Evolutionary conservation across 2,797 vertebrate species (phyloP), one percentile per base, ranked within the genome.

Genomic region (Lutjanus campechanus): DNA sequence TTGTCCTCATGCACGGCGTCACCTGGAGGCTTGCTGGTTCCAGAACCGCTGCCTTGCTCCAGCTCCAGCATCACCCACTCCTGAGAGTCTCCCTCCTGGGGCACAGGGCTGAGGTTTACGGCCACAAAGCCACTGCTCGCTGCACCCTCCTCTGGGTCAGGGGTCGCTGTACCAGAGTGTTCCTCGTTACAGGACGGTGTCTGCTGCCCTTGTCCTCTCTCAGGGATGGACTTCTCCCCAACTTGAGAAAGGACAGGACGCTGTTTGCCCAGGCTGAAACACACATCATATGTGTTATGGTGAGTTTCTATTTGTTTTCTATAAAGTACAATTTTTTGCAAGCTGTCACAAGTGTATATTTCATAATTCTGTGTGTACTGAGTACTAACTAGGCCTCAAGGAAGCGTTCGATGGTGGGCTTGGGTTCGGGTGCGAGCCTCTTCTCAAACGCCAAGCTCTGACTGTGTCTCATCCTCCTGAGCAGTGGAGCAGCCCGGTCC

Each of bases 11-110:
- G 81, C 1, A n/a, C 72, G 19, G 64, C 43, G 22, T 92, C 92
- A 4, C 44, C 22, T 19, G 83, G 29, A 56, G 93, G 92, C 76
- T 96, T 98, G 74, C 96, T 94, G 79, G 96, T 96, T 85, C 95
- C 96, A 43, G 96, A 96, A 13, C 85, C 95, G 65, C 94, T 95
- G 86, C 95, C 97, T 50, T 95, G 96, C 80, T 99, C 97, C 43
- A 98, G 95, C 89, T 99, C 98, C 88, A 99, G 96, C 94, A 99
- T 96, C 85, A 99, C 97, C 98, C 98, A 99, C 86, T 99, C 98
- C 91, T 97, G 98, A 74, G 97, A 98, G 94, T 98, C 97, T 60
- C 96, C 94, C 62, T 98, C 97, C 77, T 97, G 97, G 71, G 96
- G 97, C 63, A 96, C 96, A 40, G 97, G 98, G 87, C 95, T 98